Percentiles rank a stretch among this genome's conserved stretches.
Evolutionary conservation across 2,888 invertebrate genomes (phyloP).

Genomic region (Drosophila lutescens): DNA sequence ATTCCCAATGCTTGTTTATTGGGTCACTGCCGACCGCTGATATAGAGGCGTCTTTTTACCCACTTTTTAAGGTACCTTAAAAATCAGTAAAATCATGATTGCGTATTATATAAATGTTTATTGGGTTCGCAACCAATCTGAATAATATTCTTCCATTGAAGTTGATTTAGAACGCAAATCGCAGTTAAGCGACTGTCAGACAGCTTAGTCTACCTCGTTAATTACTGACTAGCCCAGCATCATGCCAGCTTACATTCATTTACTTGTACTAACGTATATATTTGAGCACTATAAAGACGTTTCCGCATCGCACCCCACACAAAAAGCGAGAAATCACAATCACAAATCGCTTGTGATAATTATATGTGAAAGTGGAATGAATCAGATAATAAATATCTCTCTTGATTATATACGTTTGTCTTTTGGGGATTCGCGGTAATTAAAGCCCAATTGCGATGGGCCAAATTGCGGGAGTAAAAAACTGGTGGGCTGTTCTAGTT

Average conservation of each 20-base stretch:
- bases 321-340: conserved; percentile 1
- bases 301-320: conserved; percentile 52
- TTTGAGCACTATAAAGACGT: conserved; percentile 25
- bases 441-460: conserved; percentile 28
- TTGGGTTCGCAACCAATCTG: not conserved
- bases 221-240: conserved; percentile 25
- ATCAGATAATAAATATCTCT: conserved; percentile 37
- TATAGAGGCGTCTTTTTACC: too few relatives aligned
- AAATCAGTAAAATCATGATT: too few relatives aligned
- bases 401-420: not conserved
- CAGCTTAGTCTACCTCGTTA: conserved; percentile 18
- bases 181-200: conserved; percentile 10
- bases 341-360: conserved; percentile 14
- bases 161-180: conserved; percentile 22
- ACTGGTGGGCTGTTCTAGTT: conserved; percentile 16
- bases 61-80: too few relatives aligned
- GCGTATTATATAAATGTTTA: too few relatives aligned
- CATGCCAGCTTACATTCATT: conserved; percentile 10
- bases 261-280: conserved; percentile 1
- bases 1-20: too few relatives aligned
- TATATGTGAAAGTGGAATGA: conserved; percentile 43
- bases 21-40: too few relatives aligned
- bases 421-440: conserved; percentile 25
- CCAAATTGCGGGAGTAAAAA: conserved; percentile 43
- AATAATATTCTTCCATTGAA: not conserved